These are phyloP conservation scores for Cheilosia impressa DNA, from an alignment of 2,888 invertebrate genomes.

Conservation along the genomic window DNA sequence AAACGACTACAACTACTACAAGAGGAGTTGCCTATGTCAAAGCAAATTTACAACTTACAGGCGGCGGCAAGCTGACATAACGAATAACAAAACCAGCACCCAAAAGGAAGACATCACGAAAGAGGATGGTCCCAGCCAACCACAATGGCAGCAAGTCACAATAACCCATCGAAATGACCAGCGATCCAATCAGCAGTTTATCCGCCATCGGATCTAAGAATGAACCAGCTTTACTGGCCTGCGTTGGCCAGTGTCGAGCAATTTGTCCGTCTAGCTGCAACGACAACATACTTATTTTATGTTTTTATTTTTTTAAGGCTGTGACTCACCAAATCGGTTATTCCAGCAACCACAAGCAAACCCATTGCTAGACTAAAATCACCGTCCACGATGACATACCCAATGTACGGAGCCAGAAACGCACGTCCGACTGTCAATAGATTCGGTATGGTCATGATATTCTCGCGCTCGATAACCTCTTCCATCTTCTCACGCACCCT, in stretches of 20 bases:
- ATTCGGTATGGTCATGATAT: conserved; percentile 97
- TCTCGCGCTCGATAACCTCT: conserved; percentile 88
- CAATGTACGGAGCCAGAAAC: conserved; percentile 93
- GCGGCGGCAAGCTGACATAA: conserved; percentile 94
- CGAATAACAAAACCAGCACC: conserved; percentile 94
- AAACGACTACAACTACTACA: too few species aligned
- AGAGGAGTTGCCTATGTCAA: background rate
- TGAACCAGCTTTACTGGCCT: conserved; percentile 96
- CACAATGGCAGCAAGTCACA: conserved; percentile 92
- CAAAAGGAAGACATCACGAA: conserved; percentile 92
- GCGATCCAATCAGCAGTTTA: conserved; percentile 94
- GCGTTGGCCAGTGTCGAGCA: conserved; percentile 95
- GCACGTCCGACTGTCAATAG: conserved; percentile 94
- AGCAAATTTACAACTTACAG: conserved; percentile 86
- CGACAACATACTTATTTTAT: conserved; percentile 49
- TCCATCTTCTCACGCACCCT: conserved; percentile 91
- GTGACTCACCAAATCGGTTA: conserved; percentile 92
- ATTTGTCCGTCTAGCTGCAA: conserved; percentile 97
- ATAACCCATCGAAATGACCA: conserved; percentile 94
- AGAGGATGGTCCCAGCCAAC: conserved; percentile 92
- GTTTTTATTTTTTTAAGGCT: too few species aligned
- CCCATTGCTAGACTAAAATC: conserved; percentile 92
- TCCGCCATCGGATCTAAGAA: conserved; percentile 99
- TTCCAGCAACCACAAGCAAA: conserved; percentile 92
- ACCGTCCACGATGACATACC: conserved; percentile 93